Conservation (phyloP, 2,888 invertebrate genomes). For the Macropis europaea region DNA sequence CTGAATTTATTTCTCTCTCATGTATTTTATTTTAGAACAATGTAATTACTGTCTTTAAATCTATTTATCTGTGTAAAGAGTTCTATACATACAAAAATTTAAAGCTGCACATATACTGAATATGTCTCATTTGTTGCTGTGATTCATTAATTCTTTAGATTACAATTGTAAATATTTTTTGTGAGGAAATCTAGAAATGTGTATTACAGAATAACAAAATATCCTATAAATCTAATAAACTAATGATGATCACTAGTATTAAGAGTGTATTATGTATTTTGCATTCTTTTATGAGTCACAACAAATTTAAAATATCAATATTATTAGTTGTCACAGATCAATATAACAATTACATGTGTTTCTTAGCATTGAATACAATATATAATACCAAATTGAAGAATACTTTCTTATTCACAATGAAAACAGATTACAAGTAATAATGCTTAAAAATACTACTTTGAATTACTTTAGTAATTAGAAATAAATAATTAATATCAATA, state of each 20-base stretch:
- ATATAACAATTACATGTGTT: constrained; percentile 27
- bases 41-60: not conserved
- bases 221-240: constrained; percentile 6
- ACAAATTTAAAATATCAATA: constrained; percentile 13
- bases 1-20: not conserved
- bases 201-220: constrained; percentile 12
- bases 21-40: constrained; percentile 7
- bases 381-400: constrained; percentile 4
- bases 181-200: constrained; percentile 7
- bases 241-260: constrained; percentile 8
- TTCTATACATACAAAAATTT: constrained; percentile 1
- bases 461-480: constrained; percentile 36
- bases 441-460: not conserved
- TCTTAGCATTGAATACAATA: constrained; percentile 25
- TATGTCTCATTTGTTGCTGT: constrained; percentile 45
- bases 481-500: constrained; percentile 1
- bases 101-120: constrained; percentile 9
- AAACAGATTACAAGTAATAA: not conserved
- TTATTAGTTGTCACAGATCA: constrained; percentile 11
- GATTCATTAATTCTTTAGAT: constrained; percentile 46
- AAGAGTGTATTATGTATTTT: constrained; percentile 20
- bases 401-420: constrained; percentile 17
- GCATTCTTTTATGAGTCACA: constrained; percentile 16
- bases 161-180: constrained; percentile 54
- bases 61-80: not conserved